Conservation (phyloP, 2,797 vertebrate genomes). For the Sandelia bainsii region DNA sequence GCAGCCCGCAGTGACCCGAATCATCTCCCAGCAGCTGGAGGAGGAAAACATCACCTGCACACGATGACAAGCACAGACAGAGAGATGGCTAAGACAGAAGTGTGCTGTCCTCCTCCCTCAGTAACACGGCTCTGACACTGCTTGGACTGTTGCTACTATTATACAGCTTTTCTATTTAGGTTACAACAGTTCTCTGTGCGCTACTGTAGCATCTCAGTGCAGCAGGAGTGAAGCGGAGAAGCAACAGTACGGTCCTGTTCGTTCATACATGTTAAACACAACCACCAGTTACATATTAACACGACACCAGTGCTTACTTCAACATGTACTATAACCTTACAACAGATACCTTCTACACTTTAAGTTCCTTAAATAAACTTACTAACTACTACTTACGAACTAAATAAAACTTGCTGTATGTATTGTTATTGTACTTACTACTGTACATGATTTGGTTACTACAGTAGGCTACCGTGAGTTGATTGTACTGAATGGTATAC, state of each 20-base stretch:
- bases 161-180: conserved; percentile 55
- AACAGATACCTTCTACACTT: neutral
- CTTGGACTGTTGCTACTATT: conserved; percentile 53
- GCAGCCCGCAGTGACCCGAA: conserved; percentile 93
- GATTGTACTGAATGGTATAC: too few species aligned
- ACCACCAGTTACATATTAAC: conserved; percentile 42
- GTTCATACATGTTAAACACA: conserved; percentile 50
- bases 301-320: conserved; percentile 18
- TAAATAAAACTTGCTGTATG: too few species aligned
- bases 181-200: conserved; percentile 61
- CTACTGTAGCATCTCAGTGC: conserved; percentile 51
- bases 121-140: conserved; percentile 36
- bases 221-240: conserved; percentile 8
- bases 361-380: too few species aligned
- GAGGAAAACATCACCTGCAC: conserved; percentile 85
- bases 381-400: too few species aligned
- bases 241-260: conserved; percentile 45
- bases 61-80: conserved; percentile 54
- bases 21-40: conserved; percentile 91
- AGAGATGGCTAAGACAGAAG: conserved; percentile 56
- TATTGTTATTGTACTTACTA: too few species aligned
- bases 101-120: conserved; percentile 50
- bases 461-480: too few species aligned
- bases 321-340: neutral
- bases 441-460: too few species aligned